A percentile compares a stretch with the other conserved stretches of the same genome.
phyloP scores from a whole-genome alignment of 1,140 invertebrate genomes.

The Globodera ellingtonae region DNA sequence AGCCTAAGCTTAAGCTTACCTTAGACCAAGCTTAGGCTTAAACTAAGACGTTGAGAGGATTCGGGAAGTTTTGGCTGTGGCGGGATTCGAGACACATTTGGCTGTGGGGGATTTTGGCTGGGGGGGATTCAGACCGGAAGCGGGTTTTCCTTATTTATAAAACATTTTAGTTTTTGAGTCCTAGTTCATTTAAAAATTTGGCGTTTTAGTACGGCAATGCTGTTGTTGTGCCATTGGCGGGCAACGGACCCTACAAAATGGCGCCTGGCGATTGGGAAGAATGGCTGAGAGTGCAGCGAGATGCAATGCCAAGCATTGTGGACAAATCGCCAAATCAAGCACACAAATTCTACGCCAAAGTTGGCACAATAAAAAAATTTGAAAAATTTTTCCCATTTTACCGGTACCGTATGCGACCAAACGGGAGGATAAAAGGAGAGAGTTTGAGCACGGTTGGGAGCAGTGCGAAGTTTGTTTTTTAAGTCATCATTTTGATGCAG shows the following conservation, averaged over 20 bases:
- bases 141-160: too few relatives aligned
- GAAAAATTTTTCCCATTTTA: background rate
- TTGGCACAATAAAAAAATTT: background rate
- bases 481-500: background rate
- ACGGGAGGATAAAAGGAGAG: conserved; percentile 21
- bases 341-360: background rate
- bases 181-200: too few relatives aligned
- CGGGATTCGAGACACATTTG: too few relatives aligned
- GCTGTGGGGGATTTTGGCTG: too few relatives aligned
- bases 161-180: too few relatives aligned
- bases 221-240: background rate
- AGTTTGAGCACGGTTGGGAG: conserved; percentile 32
- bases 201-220: background rate
- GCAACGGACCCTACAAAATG: background rate
- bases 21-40: too few relatives aligned
- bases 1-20: too few relatives aligned
- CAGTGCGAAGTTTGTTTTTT: conserved; percentile 19
- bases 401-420: background rate
- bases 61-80: too few relatives aligned
- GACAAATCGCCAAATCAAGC: conserved; percentile 2
- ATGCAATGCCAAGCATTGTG: background rate
- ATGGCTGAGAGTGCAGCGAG: background rate
- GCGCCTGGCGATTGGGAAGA: background rate
- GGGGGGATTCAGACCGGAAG: too few relatives aligned
- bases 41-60: too few relatives aligned